phyloP scores from a whole-genome alignment of 2,888 invertebrate genomes.

The Coremacera marginata region DNA sequence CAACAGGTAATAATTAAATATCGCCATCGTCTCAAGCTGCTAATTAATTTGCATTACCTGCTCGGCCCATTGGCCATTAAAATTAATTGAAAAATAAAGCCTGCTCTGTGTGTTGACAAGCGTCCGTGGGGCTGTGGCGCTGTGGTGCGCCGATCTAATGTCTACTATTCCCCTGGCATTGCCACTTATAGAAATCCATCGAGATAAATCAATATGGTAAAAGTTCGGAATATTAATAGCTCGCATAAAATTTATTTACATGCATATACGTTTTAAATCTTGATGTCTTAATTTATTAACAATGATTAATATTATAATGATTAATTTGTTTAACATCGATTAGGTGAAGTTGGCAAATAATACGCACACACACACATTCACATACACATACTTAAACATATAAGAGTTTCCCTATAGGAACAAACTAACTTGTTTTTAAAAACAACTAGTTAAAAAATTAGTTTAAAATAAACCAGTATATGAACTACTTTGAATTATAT shows the following conservation, averaged over 20 bases:
- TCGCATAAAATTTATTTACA: background rate
- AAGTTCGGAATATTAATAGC: conserved; percentile 29
- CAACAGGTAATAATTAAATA: conserved; percentile 56
- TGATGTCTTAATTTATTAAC: conserved; percentile 38
- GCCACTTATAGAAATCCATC: conserved; percentile 23
- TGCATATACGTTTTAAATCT: conserved; percentile 13
- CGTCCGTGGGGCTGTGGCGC: conserved; percentile 13
- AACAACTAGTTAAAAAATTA: too few relatives aligned
- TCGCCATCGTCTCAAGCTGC: conserved; percentile 43
- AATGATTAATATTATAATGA: conserved; percentile 28
- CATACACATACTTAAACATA: background rate
- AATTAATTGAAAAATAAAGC: conserved; percentile 25
- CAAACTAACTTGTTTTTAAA: too few relatives aligned
- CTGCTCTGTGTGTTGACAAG: conserved; percentile 15
- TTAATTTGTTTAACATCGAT: conserved; percentile 20
- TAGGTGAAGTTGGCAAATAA: background rate
- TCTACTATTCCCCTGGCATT: conserved; percentile 22
- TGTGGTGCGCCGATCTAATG: background rate
- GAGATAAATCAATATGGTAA: conserved; percentile 25
- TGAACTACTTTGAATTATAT: too few relatives aligned
- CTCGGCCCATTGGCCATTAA: background rate
- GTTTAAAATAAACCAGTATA: too few relatives aligned
- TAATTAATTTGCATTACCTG: conserved; percentile 59
- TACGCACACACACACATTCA: background rate
- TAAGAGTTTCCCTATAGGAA: too few relatives aligned